phyloP scores from a whole-genome alignment of 2,888 invertebrate genomes.

The Seladonia tumulorum region DNA sequence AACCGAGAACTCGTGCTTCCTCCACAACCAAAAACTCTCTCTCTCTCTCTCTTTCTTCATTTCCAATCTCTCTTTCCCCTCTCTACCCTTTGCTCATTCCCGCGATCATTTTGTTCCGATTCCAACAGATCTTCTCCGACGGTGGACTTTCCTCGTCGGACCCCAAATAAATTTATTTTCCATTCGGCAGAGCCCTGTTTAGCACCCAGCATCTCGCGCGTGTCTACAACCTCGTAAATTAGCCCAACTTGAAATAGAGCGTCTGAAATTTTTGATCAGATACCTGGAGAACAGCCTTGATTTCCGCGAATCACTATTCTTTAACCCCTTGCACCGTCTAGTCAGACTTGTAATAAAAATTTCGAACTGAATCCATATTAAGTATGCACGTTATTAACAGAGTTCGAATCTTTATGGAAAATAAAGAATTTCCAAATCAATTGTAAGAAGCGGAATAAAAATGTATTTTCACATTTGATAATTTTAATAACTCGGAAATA shows the following conservation, averaged over 20 bases:
- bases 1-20: slow-evolving; percentile 43
- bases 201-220: no score
- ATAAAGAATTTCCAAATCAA: no score
- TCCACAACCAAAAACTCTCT: slow-evolving; percentile 28
- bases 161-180: not conserved
- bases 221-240: not conserved
- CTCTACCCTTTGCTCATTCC: not conserved
- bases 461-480: no score
- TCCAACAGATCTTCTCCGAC: slow-evolving; percentile 20
- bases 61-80: slow-evolving; percentile 1
- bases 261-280: not conserved
- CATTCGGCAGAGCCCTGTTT: not conserved
- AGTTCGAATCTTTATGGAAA: no score
- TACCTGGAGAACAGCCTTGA: not conserved
- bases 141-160: slow-evolving; percentile 19
- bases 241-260: not conserved
- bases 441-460: no score
- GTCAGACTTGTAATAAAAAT: not conserved
- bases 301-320: not conserved
- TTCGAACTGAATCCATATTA: no score
- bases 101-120: not conserved
- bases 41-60: slow-evolving; percentile 13
- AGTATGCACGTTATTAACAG: no score
- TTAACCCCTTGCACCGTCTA: no score
- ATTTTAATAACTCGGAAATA: no score